Base-by-base conservation (phyloP, 2,113 vertebrate genomes). In the Neogobius melanostomus region DNA sequence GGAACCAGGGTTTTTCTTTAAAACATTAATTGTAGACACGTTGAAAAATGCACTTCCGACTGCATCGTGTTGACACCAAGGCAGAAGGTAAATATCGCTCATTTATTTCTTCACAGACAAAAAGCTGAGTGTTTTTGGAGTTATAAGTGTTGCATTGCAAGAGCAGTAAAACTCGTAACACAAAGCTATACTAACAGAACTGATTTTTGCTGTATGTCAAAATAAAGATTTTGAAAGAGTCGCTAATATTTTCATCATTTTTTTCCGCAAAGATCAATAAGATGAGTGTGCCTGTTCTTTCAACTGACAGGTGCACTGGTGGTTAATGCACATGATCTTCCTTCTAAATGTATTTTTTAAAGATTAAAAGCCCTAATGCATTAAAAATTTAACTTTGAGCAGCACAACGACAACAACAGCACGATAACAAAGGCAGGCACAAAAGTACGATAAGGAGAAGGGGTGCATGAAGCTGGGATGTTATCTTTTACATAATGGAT, bases 291-390 rank as follows among this genome's bases (percentile, higher is more conserved):
- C 48, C 14, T 12, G 14, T 50, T 50, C 28, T 36, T 36, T 12
- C 49, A 50, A 14, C 49, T 6, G 12, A 12, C 12, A 50, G 12
- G 49, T 11, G 15, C 48, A 50, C 49, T 16, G n/a, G 15, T n/a
- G 51, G 14, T 53, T n/a, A 16, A 53, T 53, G 15, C n/a, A 17
- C 8, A 6, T 16, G 8, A 4, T 53, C 6, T 17, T n/a, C 51
- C 17, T 8, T 53, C 7, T 16, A 16, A 85, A 83, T 81, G 70
- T 74, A 71, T 53, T 72, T n/a, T 52, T 16, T 56, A 84, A 83
- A 87, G 70, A 86, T 80, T 81, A 77, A 73, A 82, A 81, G 78
- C 70, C 64, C 66, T 69, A 79, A 73, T 14, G 48, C 71, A 75
- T 85, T 67, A 56, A 84, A 81, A 82, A 81, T 80, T 85, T 79